These are phyloP conservation scores for Spodoptera picta DNA, from an alignment of 2,888 invertebrate genomes.

Conservation along the genomic window DNA sequence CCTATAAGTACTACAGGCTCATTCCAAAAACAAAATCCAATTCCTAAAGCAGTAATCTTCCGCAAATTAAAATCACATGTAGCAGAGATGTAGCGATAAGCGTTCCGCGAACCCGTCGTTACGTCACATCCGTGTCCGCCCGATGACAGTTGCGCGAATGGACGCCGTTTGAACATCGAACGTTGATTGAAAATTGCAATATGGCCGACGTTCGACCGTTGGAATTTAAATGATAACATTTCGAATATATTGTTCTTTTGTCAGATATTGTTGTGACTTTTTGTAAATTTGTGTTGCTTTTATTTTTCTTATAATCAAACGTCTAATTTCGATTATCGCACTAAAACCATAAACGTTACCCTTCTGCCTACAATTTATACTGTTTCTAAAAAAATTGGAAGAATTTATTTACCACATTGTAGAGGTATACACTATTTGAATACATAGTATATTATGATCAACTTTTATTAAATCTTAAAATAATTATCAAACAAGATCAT, in stretches of 20 bases:
- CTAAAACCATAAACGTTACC: too few species aligned
- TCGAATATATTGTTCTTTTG: constrained; percentile 10
- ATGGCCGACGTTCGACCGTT: constrained; percentile 45
- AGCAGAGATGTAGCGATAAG: constrained; percentile 53
- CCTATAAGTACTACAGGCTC: constrained; percentile 9
- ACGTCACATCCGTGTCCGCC: constrained; percentile 57
- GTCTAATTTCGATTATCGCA: too few species aligned
- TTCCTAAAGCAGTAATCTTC: constrained; percentile 36
- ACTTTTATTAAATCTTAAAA: too few species aligned
- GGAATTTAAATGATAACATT: constrained; percentile 40
- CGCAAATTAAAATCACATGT: constrained; percentile 52
- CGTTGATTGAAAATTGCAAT: constrained; percentile 58
- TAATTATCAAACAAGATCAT: too few species aligned
- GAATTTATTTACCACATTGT: too few species aligned
- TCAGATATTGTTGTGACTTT: constrained; percentile 2
- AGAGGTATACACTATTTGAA: too few species aligned
- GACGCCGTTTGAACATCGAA: constrained; percentile 56
- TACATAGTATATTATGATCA: too few species aligned
- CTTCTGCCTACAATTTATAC: too few species aligned
- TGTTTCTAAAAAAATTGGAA: too few species aligned
- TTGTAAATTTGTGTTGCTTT: too few species aligned
- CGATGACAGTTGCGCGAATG: constrained; percentile 58
- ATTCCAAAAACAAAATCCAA: constrained; percentile 39
- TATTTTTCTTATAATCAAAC: too few species aligned
- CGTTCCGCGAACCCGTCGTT: constrained; percentile 47